Evolutionary conservation across 92 coral and sea anemone genomes (phyloP).

Genomic region (Actinostola sp.): DNA sequence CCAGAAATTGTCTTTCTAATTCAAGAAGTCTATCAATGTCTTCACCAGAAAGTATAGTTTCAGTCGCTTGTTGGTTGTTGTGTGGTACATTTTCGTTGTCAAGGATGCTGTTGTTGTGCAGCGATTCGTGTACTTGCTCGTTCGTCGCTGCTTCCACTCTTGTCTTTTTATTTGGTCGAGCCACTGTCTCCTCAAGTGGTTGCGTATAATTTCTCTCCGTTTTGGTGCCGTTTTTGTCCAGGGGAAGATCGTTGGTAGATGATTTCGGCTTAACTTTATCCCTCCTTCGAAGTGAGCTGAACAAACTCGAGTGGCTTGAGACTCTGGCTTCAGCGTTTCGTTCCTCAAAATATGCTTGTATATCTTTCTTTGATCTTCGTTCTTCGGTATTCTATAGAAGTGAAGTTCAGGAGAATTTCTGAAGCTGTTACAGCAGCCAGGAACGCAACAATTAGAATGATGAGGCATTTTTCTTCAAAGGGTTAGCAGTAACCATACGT

Average conservation of each 20-base stretch:
- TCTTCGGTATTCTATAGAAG: too few species aligned
- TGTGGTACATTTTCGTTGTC: background rate
- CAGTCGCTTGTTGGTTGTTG: slow-evolving; percentile 25
- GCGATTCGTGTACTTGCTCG: background rate
- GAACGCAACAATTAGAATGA: slow-evolving; percentile 51
- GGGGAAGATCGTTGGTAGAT: slow-evolving; percentile 46
- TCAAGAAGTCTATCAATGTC: slow-evolving; percentile 45
- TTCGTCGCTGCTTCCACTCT: slow-evolving; percentile 30
- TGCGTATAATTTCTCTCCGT: slow-evolving; percentile 20
- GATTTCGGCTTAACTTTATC: slow-evolving; percentile 41
- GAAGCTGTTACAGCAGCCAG: slow-evolving; percentile 48
- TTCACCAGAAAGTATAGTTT: slow-evolving; percentile 43
- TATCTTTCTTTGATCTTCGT: slow-evolving; percentile 38
- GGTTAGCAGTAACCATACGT: background rate
- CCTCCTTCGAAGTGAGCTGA: slow-evolving; percentile 67
- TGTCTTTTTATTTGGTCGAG: slow-evolving; percentile 16
- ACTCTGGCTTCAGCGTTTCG: slow-evolving; percentile 46
- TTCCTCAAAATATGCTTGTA: slow-evolving; percentile 20
- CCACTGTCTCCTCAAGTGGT: slow-evolving; percentile 2
- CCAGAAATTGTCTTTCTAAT: slow-evolving; percentile 17
- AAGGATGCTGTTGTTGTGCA: background rate
- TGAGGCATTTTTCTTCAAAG: slow-evolving; percentile 19
- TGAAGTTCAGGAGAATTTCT: slow-evolving; percentile 49
- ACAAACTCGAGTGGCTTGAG: slow-evolving; percentile 44
- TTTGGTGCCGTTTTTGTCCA: slow-evolving; percentile 43